phyloP scores from a whole-genome alignment of 2,113 vertebrate genomes.

The Vulpes vulpes region DNA sequence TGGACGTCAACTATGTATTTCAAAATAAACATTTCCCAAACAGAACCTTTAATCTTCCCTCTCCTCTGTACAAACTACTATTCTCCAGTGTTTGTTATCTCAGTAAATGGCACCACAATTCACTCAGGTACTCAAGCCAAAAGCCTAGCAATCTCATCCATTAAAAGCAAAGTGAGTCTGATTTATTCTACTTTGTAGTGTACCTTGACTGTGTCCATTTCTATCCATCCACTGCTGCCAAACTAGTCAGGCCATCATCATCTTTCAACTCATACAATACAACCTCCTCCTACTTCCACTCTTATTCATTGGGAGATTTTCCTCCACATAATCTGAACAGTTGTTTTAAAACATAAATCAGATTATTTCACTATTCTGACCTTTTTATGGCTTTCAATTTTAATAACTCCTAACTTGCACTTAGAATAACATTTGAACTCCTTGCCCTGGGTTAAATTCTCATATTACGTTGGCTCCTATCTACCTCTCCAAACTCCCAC shows the following conservation, averaged over 20 bases:
- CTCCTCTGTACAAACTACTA: neutral
- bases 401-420: neutral
- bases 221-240: neutral
- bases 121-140: neutral
- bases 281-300: neutral
- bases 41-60: constrained; percentile 23
- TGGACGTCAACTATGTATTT: neutral
- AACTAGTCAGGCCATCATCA: neutral
- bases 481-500: neutral
- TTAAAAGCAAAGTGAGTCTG: neutral
- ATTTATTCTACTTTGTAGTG: neutral
- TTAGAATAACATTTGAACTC: neutral
- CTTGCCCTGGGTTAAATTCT: neutral
- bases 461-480: neutral
- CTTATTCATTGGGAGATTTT: neutral
- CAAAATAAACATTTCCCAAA: constrained; percentile 11
- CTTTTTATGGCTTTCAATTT: neutral
- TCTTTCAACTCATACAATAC: neutral
- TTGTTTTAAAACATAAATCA: constrained; percentile 35
- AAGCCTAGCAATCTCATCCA: neutral
- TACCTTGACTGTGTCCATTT: neutral
- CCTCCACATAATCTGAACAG: neutral
- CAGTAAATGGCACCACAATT: neutral
- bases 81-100: neutral
- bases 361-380: neutral